Percentiles rank a stretch among this genome's conserved stretches.
These are phyloP conservation scores for Kobus ellipsiprymnus DNA, from an alignment of 2,113 vertebrate species.

Conservation along the genomic window DNA sequence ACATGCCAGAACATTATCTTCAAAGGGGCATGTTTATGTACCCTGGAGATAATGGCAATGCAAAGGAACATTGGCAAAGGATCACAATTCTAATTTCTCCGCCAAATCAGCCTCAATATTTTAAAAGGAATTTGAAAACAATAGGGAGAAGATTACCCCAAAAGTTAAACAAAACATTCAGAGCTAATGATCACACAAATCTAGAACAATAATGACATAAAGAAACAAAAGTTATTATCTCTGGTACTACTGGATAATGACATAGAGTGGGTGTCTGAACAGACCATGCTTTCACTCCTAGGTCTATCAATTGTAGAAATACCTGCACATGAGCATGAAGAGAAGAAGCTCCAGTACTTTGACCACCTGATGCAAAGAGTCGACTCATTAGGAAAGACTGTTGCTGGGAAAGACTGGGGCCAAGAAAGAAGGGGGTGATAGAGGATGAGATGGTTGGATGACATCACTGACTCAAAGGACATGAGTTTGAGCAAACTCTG, in stretches of 20 bases:
- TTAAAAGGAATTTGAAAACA: slow-evolving; percentile 25
- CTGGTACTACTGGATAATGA: background rate
- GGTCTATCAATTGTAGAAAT: background rate
- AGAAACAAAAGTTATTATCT: background rate
- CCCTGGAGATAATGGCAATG: slow-evolving; percentile 8
- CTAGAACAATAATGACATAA: background rate
- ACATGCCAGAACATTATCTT: background rate
- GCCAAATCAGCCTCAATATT: background rate
- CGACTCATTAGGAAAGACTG: background rate
- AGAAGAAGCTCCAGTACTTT: background rate
- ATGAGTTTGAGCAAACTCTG: background rate
- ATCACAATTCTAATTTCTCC: background rate
- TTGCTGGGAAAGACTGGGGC: background rate
- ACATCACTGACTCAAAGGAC: background rate
- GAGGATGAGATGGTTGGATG: background rate
- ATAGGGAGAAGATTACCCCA: background rate
- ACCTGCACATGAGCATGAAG: background rate
- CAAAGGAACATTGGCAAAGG: background rate
- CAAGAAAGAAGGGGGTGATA: background rate
- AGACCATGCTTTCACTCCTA: background rate
- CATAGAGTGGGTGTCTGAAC: background rate
- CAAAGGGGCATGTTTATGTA: slow-evolving; percentile 33
- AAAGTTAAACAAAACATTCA: background rate
- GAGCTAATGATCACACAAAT: background rate
- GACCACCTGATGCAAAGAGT: background rate